Conservation (phyloP, 1,140 invertebrate species). For the Dufourea novaeangliae region DNA sequence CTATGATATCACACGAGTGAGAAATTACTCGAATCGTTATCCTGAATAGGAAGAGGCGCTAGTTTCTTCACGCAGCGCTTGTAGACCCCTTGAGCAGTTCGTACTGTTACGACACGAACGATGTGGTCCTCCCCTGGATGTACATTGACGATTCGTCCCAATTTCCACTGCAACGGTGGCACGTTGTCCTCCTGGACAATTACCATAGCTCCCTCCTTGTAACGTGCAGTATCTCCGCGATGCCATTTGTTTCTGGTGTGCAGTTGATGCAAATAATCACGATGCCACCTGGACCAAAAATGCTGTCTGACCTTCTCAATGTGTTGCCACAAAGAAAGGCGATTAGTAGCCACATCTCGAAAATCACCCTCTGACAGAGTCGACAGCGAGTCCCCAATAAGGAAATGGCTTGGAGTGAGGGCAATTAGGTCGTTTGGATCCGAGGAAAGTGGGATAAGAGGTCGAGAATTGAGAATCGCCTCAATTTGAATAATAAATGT, state of each 20-base stretch:
- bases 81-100: no score
- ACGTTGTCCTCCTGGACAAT: background rate
- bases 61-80: no score
- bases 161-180: background rate
- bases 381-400: background rate
- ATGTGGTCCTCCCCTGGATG: background rate
- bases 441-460: background rate
- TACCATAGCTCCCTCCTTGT: background rate
- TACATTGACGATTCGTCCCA: background rate
- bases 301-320: background rate
- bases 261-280: background rate
- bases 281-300: background rate
- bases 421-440: slow-evolving; percentile 10
- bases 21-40: no score
- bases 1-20: no score
- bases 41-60: no score
- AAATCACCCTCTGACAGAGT: background rate
- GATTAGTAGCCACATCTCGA: background rate
- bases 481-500: background rate
- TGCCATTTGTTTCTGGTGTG: background rate
- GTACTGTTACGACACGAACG: background rate
- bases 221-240: background rate
- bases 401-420: background rate
- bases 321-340: background rate
- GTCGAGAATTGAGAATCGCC: slow-evolving; percentile 7